These are phyloP conservation scores for Danaus plexippus DNA, from an alignment of 1,140 invertebrate species.

Conservation along the genomic window DNA sequence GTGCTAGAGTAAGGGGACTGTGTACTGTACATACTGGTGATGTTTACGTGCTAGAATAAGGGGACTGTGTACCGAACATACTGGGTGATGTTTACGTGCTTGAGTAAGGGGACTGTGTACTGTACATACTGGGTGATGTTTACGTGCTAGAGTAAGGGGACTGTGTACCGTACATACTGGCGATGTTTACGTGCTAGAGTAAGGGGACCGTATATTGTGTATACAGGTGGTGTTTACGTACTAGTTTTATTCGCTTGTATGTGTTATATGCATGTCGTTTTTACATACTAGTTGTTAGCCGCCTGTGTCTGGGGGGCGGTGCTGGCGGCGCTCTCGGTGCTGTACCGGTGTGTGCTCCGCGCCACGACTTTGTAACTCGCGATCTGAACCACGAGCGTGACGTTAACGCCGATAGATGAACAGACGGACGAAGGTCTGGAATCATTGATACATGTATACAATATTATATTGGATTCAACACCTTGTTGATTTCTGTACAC, in stretches of 20 bases:
- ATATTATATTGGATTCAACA: not conserved
- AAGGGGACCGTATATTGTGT: no score
- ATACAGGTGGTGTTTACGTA: no score
- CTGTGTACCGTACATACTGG: no score
- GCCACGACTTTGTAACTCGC: constrained; percentile 30
- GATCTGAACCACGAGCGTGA: constrained; percentile 47
- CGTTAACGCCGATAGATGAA: constrained; percentile 39
- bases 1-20: constrained; percentile 24
- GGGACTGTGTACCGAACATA: no score
- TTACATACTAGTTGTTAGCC: constrained; percentile 32
- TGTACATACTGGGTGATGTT: no score
- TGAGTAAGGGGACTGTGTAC: no score
- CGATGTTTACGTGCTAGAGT: no score
- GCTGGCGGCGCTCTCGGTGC: constrained; percentile 13
- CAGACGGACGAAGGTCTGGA: constrained; percentile 34
- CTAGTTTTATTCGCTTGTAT: no score
- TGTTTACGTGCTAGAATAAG: no score
- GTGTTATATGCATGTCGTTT: not conserved
- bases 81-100: no score
- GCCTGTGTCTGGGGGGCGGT: constrained; percentile 7
- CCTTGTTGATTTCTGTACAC: no score
- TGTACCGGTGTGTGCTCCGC: constrained; percentile 26
- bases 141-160: no score
- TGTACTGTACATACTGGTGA: not conserved
- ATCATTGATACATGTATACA: not conserved